Evolutionary conservation across 2,888 invertebrate genomes (phyloP).

Genomic region (Tuberolachnus salignus): DNA sequence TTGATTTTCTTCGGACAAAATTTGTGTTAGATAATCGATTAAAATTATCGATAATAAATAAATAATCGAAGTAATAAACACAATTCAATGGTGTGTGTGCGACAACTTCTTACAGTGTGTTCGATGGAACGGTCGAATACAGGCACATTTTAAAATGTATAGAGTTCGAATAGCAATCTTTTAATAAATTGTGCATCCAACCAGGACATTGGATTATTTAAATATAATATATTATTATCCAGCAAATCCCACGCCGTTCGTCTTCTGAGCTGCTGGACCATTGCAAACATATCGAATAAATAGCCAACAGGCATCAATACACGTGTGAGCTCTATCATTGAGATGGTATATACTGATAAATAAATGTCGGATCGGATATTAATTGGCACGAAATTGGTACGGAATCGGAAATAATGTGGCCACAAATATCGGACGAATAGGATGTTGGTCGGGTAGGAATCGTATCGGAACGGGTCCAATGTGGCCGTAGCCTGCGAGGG

Average conservation of each 20-base stretch:
- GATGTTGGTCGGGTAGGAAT: constrained; percentile 10
- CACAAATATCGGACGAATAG: constrained; percentile 17
- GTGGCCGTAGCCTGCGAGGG: background rate
- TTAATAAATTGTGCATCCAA: constrained; percentile 11
- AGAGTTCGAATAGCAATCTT: too few species aligned
- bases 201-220: background rate
- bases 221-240: constrained; percentile 1
- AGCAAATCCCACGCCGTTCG: constrained; percentile 6
- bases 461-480: background rate
- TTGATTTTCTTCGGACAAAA: too few species aligned
- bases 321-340: background rate
- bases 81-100: too few species aligned
- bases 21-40: too few species aligned
- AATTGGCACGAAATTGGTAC: background rate
- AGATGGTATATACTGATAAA: background rate
- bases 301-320: background rate
- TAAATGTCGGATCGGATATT: background rate
- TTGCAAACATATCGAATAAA: constrained; percentile 4
- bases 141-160: too few species aligned
- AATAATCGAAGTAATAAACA: too few species aligned
- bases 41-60: too few species aligned
- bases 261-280: constrained; percentile 11
- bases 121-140: too few species aligned
- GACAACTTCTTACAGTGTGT: too few species aligned
- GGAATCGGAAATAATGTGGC: constrained; percentile 10